These are phyloP conservation scores for Andrena dorsata DNA, from an alignment of 2,888 invertebrate genomes.

Conservation along the genomic window DNA sequence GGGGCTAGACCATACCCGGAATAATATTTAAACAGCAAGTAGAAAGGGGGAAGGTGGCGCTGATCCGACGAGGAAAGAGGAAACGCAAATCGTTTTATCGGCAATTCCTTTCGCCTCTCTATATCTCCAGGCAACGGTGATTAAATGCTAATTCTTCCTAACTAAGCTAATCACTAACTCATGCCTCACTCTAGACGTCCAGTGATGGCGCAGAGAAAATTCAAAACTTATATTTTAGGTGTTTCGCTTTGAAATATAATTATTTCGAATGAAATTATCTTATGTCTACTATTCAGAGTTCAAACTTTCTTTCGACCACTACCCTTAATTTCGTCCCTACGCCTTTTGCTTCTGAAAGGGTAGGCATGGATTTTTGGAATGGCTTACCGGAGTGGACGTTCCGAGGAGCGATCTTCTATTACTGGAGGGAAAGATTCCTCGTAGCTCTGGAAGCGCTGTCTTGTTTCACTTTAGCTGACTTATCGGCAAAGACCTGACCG, in stretches of 20 bases:
- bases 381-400: background rate
- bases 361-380: background rate
- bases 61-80: constrained; percentile 46
- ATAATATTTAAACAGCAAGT: constrained; percentile 74
- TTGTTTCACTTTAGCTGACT: constrained; percentile 11
- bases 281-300: too few relatives aligned
- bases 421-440: background rate
- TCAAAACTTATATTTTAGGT: background rate
- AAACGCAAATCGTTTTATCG: constrained; percentile 73
- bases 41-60: constrained; percentile 32
- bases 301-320: too few relatives aligned
- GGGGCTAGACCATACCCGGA: constrained; percentile 40
- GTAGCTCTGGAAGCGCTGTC: background rate
- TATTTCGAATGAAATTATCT: background rate
- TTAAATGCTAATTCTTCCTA: constrained; percentile 33
- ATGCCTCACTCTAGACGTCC: background rate
- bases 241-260: background rate
- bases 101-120: constrained; percentile 29
- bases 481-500: background rate
- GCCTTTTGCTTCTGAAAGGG: background rate
- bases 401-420: too few relatives aligned
- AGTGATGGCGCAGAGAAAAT: background rate
- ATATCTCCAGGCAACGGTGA: constrained; percentile 15
- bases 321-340: too few relatives aligned
- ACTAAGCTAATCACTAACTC: constrained; percentile 27